Evolutionary conservation across 1,140 invertebrate genomes (phyloP), one percentile per base, ranked within the genome.

Genomic region (Trachymyrmex septentrionalis): DNA sequence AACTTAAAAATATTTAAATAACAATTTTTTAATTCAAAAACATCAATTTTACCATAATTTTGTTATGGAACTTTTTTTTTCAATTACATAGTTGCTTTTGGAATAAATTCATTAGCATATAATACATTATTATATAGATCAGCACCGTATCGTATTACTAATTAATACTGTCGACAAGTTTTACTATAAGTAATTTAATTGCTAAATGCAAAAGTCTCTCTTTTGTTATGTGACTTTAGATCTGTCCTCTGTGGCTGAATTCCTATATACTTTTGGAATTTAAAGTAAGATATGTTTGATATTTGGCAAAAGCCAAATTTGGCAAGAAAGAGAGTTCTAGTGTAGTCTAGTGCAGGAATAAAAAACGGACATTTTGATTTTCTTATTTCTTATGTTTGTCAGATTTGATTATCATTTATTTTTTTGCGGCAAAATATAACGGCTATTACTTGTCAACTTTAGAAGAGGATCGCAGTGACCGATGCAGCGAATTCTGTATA

Each of bases 321-420:
- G n/a, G n/a, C n/a, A 3, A 38, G 34, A 44, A 44, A 44, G 9
- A 44, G 38, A 44, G 38, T 44, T 44, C 3, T 44, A 44, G 2
- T 44, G 38, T 44, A 44, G 34, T 9, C 34, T 38, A 38, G 38
- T 44, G 9, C 9, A 44, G 38, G 38, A 44, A 44, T 44, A 44
- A 44, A 44, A 44, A 44, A 44, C 9, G 2, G 9, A 44, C 38
- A 44, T 44, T 38, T 9, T 38, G 7, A 38, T 38, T 44, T 44
- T 44, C 10, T 44, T 44, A 44, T 67, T 44, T 67, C 5, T 48
- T 69, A 3, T 3, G 16, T 30, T 30, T 30, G 6, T 30, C 9
- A 69, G 44, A 69, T 67, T 67, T n/a, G 19, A 66, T 38, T 66
- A 66, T 64, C 1, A 19, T 64, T 7, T 66, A n/a, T 69, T 69